Percentiles rank a stretch among this genome's conserved stretches.
phyloP scores from a whole-genome alignment of 2,797 vertebrate genomes.

The Scarus forsteni region DNA sequence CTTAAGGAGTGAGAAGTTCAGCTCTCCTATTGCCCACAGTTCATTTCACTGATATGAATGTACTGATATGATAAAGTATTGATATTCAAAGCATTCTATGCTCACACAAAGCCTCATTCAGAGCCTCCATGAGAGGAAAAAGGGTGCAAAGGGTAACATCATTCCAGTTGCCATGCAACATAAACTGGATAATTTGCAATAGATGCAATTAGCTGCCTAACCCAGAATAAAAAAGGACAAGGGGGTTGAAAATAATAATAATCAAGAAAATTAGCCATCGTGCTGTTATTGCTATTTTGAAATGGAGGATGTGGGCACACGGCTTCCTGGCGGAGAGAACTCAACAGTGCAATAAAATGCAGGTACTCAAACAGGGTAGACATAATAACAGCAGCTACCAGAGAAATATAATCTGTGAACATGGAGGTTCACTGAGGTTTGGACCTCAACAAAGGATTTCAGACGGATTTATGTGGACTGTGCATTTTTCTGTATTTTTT shows the following conservation, averaged over 20 bases:
- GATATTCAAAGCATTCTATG: conserved; percentile 30
- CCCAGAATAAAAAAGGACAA: conserved; percentile 57
- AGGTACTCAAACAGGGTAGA: neutral
- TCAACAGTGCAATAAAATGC: conserved; percentile 14
- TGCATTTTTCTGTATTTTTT: conserved; percentile 1
- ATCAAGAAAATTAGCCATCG: conserved; percentile 57
- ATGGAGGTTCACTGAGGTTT: conserved; percentile 4
- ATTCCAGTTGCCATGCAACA: conserved; percentile 68
- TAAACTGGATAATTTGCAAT: conserved; percentile 68
- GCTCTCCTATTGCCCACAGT: neutral
- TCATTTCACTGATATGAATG: neutral
- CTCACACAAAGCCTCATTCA: conserved; percentile 36
- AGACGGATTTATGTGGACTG: neutral
- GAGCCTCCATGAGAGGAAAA: conserved; percentile 45
- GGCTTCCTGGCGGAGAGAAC: conserved; percentile 16
- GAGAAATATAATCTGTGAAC: neutral
- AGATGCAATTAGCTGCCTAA: conserved; percentile 70
- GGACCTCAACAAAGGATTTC: neutral
- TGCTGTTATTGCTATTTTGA: conserved; percentile 47
- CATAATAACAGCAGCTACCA: conserved; percentile 15
- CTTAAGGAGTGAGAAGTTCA: neutral
- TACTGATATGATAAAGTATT: conserved; percentile 17
- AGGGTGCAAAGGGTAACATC: conserved; percentile 58
- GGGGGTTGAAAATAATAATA: conserved; percentile 64
- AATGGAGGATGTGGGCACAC: conserved; percentile 38